Evolutionary conservation across 2,797 vertebrate species (phyloP).

Genomic region (Pangasius macronema): DNA sequence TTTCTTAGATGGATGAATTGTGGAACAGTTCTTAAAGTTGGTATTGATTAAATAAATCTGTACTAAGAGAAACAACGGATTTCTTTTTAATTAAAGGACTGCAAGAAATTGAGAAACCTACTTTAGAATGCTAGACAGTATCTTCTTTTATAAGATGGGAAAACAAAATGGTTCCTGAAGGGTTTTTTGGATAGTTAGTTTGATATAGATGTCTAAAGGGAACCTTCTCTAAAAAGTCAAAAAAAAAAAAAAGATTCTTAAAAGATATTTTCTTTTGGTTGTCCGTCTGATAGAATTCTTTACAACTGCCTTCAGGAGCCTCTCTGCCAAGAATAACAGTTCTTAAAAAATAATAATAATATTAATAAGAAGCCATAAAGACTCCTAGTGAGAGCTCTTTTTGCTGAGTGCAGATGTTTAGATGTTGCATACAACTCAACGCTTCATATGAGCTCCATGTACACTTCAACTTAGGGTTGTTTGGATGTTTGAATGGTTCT

Average conservation of each 20-base stretch:
- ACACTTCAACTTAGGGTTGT: not conserved
- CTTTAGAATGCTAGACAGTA: not conserved
- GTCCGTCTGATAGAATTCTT: not conserved
- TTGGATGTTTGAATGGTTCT: not conserved
- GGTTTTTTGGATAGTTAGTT: not conserved
- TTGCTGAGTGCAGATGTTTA: not conserved
- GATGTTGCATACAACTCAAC: not conserved
- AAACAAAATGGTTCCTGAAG: not conserved
- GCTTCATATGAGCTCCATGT: not conserved
- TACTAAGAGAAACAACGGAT: not conserved
- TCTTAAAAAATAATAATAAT: not conserved
- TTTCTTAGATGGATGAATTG: not conserved
- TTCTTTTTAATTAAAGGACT: not conserved
- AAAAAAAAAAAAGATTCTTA: not conserved
- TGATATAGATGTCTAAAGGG: not conserved
- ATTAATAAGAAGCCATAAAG: not conserved
- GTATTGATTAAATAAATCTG: not conserved
- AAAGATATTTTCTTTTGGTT: not conserved
- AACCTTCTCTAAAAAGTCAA: not conserved
- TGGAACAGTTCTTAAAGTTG: not conserved
- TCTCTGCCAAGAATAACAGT: not conserved
- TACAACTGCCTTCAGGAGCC: not conserved
- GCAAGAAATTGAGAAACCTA: not conserved
- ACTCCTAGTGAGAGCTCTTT: not conserved
- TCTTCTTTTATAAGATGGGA: not conserved